Percentiles rank a stretch among this genome's conserved stretches.
These are phyloP conservation scores for Dascillus cervinus DNA, from an alignment of 2,888 invertebrate genomes.

Conservation along the genomic window DNA sequence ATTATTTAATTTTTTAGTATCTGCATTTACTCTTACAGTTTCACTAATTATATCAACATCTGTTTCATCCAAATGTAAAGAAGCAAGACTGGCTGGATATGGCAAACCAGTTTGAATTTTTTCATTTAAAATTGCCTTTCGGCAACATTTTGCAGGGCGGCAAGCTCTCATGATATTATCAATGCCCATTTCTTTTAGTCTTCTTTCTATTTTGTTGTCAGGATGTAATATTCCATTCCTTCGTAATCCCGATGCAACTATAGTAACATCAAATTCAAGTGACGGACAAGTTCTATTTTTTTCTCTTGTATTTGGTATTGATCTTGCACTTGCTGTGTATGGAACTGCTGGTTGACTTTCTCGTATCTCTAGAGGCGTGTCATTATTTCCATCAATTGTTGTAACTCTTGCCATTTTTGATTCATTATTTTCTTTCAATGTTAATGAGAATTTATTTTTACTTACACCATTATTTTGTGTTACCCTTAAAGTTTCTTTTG, in stretches of 20 bases:
- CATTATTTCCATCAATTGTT: no score
- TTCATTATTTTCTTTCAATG: no score
- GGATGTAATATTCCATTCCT: constrained; percentile 4
- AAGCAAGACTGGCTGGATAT: constrained; percentile 19
- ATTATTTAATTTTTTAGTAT: not conserved
- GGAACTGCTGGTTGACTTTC: constrained; percentile 16
- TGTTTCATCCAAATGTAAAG: constrained; percentile 16
- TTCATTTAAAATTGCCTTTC: constrained; percentile 15
- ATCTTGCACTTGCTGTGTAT: constrained; percentile 14
- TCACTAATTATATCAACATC: constrained; percentile 7
- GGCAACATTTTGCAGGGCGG: constrained; percentile 20
- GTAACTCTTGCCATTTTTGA: no score
- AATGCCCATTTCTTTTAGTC: constrained; percentile 4
- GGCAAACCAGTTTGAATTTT: constrained; percentile 12
- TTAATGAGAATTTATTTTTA: no score
- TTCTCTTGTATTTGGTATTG: constrained; percentile 15
- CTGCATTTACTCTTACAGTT: constrained; percentile 5
- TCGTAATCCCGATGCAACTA: constrained; percentile 4
- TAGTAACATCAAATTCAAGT: constrained; percentile 7
- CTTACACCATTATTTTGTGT: no score
- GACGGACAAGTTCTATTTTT: constrained; percentile 11
- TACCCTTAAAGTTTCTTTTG: no score
- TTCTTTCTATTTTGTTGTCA: constrained; percentile 3
- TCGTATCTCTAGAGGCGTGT: no score
- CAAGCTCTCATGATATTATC: constrained; percentile 15